A percentile compares a stretch with the other conserved stretches of the same genome.
These are phyloP conservation scores for Gambelia wislizenii DNA, from an alignment of 2,797 vertebrate genomes.

Conservation along the genomic window DNA sequence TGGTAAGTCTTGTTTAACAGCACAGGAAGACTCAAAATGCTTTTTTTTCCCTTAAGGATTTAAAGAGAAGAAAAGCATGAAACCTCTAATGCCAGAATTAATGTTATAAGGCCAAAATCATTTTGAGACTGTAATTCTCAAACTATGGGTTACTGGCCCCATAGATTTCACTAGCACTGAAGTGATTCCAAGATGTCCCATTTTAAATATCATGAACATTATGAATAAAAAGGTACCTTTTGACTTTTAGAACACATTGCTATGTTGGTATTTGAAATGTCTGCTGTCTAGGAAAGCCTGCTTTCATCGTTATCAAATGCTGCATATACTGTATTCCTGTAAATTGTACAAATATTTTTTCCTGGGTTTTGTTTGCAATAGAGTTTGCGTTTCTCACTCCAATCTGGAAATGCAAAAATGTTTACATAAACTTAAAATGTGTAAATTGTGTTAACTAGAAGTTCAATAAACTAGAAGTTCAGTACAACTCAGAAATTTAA, in stretches of 20 bases:
- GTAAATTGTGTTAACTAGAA: slow-evolving; percentile 5
- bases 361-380: slow-evolving; percentile 24
- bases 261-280: not conserved
- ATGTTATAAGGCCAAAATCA: not conserved
- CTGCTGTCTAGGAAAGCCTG: not conserved
- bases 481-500: slow-evolving; percentile 26
- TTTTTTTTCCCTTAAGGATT: slow-evolving; percentile 33
- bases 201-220: not conserved
- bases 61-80: slow-evolving; percentile 11
- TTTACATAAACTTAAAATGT: slow-evolving; percentile 44
- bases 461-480: slow-evolving; percentile 12
- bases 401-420: slow-evolving; percentile 64
- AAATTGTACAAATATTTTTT: slow-evolving; percentile 28
- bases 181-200: not conserved
- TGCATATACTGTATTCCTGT: slow-evolving; percentile 7
- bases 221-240: not conserved
- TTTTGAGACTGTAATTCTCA: not conserved
- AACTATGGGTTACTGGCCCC: not conserved
- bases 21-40: not conserved
- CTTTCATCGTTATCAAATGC: slow-evolving; percentile 10
- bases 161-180: slow-evolving; percentile 1
- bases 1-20: slow-evolving; percentile 21
- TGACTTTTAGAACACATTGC: not conserved
- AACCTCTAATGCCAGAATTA: not conserved
- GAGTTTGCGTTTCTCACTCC: slow-evolving; percentile 22